Percentiles rank a stretch among this genome's conserved stretches.
Conservation (phyloP, 2,797 vertebrate species). For the Masticophis lateralis region DNA sequence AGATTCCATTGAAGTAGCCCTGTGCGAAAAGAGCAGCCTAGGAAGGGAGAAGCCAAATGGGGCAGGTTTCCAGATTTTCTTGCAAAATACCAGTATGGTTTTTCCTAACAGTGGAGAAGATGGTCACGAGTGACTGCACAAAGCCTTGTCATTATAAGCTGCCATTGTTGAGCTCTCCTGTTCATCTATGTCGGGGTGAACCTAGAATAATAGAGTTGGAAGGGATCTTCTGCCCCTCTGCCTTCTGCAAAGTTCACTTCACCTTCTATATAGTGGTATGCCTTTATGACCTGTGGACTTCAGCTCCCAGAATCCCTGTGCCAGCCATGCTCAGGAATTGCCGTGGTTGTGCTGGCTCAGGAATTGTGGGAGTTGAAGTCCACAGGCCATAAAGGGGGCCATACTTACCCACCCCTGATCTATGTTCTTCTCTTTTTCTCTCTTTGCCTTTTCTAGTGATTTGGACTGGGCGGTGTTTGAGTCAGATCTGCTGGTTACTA, state of each 20-base stretch:
- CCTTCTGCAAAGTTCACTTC: not conserved
- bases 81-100: no score
- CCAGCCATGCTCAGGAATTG: not conserved
- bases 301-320: not conserved
- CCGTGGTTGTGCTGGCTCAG: not conserved
- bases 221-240: not conserved
- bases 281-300: not conserved
- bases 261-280: not conserved
- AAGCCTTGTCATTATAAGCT: not conserved
- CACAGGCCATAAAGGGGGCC: not conserved
- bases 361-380: not conserved
- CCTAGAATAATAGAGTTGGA: not conserved
- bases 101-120: not conserved
- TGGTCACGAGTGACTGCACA: no score
- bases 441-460: slow-evolving; percentile 75
- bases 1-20: not conserved
- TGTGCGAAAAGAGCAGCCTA: not conserved
- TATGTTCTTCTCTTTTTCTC: not conserved
- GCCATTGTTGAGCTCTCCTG: not conserved
- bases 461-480: slow-evolving; percentile 98
- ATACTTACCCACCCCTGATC: not conserved
- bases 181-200: not conserved
- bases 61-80: not conserved
- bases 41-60: no score
- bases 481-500: slow-evolving; percentile 90